Evolutionary conservation across 1,140 invertebrate genomes (phyloP), one percentile per base, ranked within the genome.

Genomic region (Helicoverpa zea): DNA sequence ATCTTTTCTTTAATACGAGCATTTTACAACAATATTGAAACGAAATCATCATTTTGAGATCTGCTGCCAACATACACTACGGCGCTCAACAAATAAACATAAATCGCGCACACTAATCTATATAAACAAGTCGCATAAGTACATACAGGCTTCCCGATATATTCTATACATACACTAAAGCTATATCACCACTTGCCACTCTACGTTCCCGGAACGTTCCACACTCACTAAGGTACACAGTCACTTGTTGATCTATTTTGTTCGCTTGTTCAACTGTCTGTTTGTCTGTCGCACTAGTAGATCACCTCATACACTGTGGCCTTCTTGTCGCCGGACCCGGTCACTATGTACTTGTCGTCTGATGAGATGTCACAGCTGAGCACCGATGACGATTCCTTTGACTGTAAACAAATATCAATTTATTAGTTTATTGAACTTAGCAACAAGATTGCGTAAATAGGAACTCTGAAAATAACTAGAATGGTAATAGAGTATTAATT

Each of bases 281-380:
- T 84, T 77, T 83, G 84, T 84, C 72, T 76, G 49, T 83, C 63
- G 29, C 89, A 90, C 88, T 95, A 87, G 97, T 99, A 99, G 92
- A 99, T 99, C 90, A 99, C 99, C 97, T 99, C 99, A 95, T 99
- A 99, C 81, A 99, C 98, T 86, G 99, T 99, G 82, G 99, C 99
- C 95, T 99, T 99, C 95, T 99, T 99, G 95, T 99, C 99, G 74
- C 99, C 99, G 52, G 99, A 99, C 81, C 99, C 99, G 75, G 99
- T 99, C 79, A 99, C 99, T 89, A 99, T 99, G 95, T 98, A 99
- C 92, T 99, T 99, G 95, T 99, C 99, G 95, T 99, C 99, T 12
- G 98, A 97, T 80, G 99, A 99, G 91, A 99, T 99, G 96, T 99
- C 99, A 96, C 99, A 99, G 95, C 98, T 99, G 75, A 99, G 96